Evolutionary conservation across 2,113 vertebrate species (phyloP).

Genomic region (Calyptommatus sinebrachiatus): DNA sequence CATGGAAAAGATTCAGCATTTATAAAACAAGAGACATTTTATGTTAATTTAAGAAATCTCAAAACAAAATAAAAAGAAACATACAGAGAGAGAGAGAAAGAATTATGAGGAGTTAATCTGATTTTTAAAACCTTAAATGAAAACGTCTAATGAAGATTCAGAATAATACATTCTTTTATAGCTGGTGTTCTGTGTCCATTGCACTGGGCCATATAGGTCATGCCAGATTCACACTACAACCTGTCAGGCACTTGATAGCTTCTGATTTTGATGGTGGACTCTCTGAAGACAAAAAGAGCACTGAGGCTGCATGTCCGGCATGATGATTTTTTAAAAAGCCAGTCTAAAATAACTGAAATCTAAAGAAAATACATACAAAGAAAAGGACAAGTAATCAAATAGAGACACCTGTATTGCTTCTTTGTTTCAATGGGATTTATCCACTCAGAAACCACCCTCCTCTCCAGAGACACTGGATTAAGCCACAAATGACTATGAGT

Average conservation of each 20-base stretch:
- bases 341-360: background rate
- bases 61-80: background rate
- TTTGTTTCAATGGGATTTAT: background rate
- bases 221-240: background rate
- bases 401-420: background rate
- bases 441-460: too few species aligned
- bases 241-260: background rate
- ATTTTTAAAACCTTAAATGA: background rate
- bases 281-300: background rate
- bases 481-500: too few species aligned
- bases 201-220: background rate
- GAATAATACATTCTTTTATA: conserved; percentile 1
- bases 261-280: background rate
- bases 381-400: background rate
- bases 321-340: background rate
- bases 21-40: background rate
- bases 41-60: conserved; percentile 5
- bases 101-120: background rate
- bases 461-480: too few species aligned
- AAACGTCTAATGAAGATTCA: background rate
- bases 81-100: too few species aligned
- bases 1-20: conserved; percentile 1
- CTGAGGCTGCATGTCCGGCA: background rate
- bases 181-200: background rate
- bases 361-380: background rate